Percentiles rank a stretch among this genome's conserved stretches.
Evolutionary conservation across 2,113 vertebrate genomes (phyloP).

Genomic region (Lepus timidus): DNA sequence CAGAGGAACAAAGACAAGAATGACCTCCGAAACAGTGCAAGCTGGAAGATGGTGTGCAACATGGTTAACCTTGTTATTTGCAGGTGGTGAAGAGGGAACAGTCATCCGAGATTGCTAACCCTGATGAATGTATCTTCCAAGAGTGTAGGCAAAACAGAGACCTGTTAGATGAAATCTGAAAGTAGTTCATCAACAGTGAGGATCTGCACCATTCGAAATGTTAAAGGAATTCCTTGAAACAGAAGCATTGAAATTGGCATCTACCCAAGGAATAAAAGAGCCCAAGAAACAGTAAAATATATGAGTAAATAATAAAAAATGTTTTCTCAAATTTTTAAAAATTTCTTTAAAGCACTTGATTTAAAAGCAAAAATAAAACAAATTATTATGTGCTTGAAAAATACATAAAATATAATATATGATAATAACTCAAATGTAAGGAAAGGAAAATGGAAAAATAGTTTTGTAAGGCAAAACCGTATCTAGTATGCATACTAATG

Average conservation of each 20-base stretch:
- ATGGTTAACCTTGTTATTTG: not conserved
- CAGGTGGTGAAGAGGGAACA: not conserved
- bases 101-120: not conserved
- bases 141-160: not conserved
- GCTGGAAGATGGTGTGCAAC: not conserved
- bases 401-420: not conserved
- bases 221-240: conserved; percentile 21
- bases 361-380: not conserved
- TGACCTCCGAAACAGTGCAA: not conserved
- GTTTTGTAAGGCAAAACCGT: not conserved
- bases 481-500: not conserved
- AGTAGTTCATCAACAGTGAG: not conserved
- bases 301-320: not conserved
- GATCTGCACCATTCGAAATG: not conserved
- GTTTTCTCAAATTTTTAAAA: not conserved
- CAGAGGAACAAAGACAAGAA: not conserved
- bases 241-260: not conserved
- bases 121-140: not conserved
- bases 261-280: not conserved
- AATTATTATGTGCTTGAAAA: not conserved
- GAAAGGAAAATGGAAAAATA: not conserved
- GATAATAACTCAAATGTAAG: not conserved
- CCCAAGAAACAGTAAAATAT: not conserved
- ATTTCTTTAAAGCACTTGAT: not conserved
- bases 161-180: conserved; percentile 28